Conservation (phyloP, 2,888 invertebrate genomes). For the Scrobipalpa atriplicella region DNA sequence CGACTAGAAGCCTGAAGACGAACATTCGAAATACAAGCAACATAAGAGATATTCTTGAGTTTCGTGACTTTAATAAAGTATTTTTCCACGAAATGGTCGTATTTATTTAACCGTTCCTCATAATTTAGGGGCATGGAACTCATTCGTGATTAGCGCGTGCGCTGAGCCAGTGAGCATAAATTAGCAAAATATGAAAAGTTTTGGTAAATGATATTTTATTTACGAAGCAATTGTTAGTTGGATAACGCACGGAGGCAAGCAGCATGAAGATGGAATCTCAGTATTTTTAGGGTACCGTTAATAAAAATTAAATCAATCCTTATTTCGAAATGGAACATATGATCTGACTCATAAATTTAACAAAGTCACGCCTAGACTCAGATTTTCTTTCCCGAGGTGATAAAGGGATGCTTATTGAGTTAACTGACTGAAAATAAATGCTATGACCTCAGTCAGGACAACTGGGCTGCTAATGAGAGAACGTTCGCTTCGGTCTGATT, state of each 20-base stretch:
- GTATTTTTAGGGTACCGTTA: not conserved
- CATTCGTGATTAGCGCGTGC: slow-evolving; percentile 22
- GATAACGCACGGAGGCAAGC: slow-evolving; percentile 2
- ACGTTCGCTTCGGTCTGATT: too few relatives aligned
- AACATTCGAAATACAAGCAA: not conserved
- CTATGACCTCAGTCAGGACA: too few relatives aligned
- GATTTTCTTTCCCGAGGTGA: too few relatives aligned
- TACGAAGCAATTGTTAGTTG: slow-evolving; percentile 5
- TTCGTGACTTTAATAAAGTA: slow-evolving; percentile 23
- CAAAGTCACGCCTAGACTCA: too few relatives aligned
- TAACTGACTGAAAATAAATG: too few relatives aligned
- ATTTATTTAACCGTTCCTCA: slow-evolving; percentile 20
- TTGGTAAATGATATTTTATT: slow-evolving; percentile 14
- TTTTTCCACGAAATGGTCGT: slow-evolving; percentile 10
- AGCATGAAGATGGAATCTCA: slow-evolving; percentile 20
- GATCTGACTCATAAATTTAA: too few relatives aligned
- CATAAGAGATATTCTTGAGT: slow-evolving; percentile 16
- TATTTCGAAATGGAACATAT: too few relatives aligned
- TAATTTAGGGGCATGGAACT: slow-evolving; percentile 24
- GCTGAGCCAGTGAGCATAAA: slow-evolving; percentile 11
- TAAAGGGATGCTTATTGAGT: too few relatives aligned
- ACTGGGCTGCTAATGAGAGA: too few relatives aligned
- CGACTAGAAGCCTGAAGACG: slow-evolving; percentile 13
- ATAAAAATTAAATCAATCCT: not conserved
- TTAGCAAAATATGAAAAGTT: slow-evolving; percentile 29